A percentile compares a stretch with the other conserved stretches of the same genome.
Conservation (phyloP, 2,797 vertebrate species). For the Babyrousa celebensis region DNA sequence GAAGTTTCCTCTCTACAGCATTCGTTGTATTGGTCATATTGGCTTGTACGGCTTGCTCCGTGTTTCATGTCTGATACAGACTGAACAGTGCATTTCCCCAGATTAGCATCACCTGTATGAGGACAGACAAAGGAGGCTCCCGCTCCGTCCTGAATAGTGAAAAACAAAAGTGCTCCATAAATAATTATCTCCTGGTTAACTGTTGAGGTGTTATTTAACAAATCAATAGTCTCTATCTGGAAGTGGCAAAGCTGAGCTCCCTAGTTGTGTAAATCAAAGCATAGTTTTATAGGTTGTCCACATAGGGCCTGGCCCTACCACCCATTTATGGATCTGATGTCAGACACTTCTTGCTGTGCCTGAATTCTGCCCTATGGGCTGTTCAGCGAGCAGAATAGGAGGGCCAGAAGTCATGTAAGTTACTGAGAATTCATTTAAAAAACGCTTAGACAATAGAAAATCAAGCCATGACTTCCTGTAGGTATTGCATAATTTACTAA, state of each 20-base stretch:
- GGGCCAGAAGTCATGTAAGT: neutral
- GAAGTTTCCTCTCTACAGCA: neutral
- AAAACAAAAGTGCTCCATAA: conserved; percentile 39
- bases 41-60: neutral
- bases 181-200: conserved; percentile 69
- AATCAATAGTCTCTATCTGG: neutral
- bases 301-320: neutral
- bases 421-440: neutral
- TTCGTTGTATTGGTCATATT: conserved; percentile 48
- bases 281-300: neutral
- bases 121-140: conserved; percentile 17
- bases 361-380: neutral
- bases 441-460: conserved; percentile 1
- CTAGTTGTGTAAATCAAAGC: neutral
- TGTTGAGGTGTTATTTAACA: neutral
- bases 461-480: neutral
- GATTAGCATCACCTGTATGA: conserved; percentile 1
- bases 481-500: neutral
- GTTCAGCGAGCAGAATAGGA: neutral
- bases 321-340: neutral
- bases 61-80: neutral
- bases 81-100: conserved; percentile 8
- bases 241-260: neutral
- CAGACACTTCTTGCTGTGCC: neutral
- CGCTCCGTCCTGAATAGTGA: neutral